phyloP scores from a whole-genome alignment of 2,888 invertebrate species.

The Liposcelis brunnea region DNA sequence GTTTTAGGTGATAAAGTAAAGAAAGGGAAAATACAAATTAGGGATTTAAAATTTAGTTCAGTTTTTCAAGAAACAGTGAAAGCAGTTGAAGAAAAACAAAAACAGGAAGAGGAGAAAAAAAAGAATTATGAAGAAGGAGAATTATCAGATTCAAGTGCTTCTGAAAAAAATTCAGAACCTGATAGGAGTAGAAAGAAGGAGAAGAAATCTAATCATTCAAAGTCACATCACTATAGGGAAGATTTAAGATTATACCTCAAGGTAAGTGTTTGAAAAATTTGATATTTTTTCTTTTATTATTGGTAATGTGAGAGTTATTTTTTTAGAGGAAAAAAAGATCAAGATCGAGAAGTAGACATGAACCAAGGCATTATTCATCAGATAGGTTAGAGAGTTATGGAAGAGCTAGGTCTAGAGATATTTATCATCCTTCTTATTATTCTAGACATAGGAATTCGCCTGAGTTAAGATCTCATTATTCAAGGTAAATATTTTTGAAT shows the following conservation, averaged over 20 bases:
- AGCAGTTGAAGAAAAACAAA: conserved; percentile 38
- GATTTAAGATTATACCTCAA: conserved; percentile 9
- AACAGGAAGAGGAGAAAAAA: conserved; percentile 34
- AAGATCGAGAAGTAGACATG: conserved; percentile 17
- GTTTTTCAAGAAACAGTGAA: conserved; percentile 48
- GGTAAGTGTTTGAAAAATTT: background rate
- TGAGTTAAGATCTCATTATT: conserved; percentile 5
- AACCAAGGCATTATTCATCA: conserved; percentile 23
- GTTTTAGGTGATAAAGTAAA: background rate
- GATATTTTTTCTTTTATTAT: too few relatives aligned
- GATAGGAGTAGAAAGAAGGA: background rate
- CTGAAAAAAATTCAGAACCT: conserved; percentile 3
- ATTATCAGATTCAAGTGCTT: conserved; percentile 26
- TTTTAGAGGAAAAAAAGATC: conserved; percentile 15
- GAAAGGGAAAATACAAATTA: conserved; percentile 42
- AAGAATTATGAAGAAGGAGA: conserved; percentile 47
- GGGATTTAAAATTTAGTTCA: conserved; percentile 46
- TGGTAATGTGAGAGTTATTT: too few relatives aligned
- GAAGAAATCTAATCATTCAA: background rate
- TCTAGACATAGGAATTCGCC: conserved; percentile 11
- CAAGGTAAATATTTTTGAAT: background rate
- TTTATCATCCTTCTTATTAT: background rate
- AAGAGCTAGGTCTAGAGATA: background rate
- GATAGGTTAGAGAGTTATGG: conserved; percentile 18
- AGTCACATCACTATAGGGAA: background rate